Conservation (phyloP, 2,113 vertebrate genomes). For the Laterallus jamaicensis region DNA sequence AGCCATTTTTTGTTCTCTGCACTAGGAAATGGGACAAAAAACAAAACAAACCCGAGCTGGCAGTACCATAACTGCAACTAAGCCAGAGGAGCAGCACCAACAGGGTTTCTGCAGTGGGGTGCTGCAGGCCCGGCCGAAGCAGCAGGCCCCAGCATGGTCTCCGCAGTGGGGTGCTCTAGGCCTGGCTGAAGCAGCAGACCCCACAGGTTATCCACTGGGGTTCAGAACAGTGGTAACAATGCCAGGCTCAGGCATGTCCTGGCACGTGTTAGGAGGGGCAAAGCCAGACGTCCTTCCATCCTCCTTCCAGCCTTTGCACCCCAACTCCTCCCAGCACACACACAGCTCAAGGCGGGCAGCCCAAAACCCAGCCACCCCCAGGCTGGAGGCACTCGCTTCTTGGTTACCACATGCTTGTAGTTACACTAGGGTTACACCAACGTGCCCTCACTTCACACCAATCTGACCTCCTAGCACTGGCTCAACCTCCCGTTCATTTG, state of each 20-base stretch:
- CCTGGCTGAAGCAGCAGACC: neutral
- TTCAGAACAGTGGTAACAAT: neutral
- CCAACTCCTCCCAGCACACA: neutral
- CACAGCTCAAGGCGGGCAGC: neutral
- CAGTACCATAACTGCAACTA: no score
- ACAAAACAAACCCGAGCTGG: neutral
- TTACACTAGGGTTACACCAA: neutral
- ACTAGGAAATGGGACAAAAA: neutral
- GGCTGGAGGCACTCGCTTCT: neutral
- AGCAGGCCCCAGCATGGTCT: neutral
- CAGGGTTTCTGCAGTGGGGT: neutral
- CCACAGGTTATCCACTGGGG: neutral
- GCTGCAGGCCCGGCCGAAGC: neutral
- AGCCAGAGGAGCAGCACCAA: neutral
- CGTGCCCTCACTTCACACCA: neutral
- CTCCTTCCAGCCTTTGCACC: neutral
- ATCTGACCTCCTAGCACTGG: neutral
- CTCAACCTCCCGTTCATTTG: neutral
- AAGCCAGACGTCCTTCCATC: neutral
- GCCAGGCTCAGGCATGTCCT: neutral
- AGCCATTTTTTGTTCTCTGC: neutral
- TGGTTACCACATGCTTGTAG: neutral
- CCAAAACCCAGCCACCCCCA: neutral
- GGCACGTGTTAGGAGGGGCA: neutral
- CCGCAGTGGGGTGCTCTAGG: neutral